Evolutionary conservation across 2,888 invertebrate genomes (phyloP), one percentile per base, ranked within the genome.

Genomic region (Sarcophaga subvicina): DNA sequence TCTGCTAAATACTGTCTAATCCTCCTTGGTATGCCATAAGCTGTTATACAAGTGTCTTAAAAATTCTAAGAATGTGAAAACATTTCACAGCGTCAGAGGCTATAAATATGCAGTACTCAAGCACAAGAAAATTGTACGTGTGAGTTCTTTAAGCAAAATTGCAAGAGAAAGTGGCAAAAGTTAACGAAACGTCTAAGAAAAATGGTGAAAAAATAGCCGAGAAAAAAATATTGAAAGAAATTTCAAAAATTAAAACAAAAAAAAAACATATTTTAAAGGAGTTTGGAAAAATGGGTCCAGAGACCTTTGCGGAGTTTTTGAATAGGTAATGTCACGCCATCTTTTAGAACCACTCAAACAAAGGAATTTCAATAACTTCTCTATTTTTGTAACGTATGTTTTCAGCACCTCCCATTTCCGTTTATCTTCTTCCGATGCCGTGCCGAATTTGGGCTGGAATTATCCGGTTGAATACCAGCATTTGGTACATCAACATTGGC

Each of bases 401-500:
- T 62, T 59, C 47, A 88, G 88, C 4, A 84, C 87, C 11, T 27
- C 73, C 3, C 20, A 70, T 12, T 64, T 37, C 37, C 37, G 66
- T 17, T 45, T 17, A 11, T 70, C 70, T 25, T 66, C 80, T 0
- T 12, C 69, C 3, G 60, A n/a, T 20, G 59, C 25, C 0, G 22
- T 25, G 8, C 86, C 88, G 11, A 76, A 95, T 92, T 93, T 96
- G 77, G 96, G 96, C 86, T 96, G 96, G 95, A 96, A 96, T 92
- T 95, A 96, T 83, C 96, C 96, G 0, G 94, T 95, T 22, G 96
- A 96, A 85, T 94, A 94, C 80, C 94, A 95, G 86, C 95, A 95
- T 81, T 90, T 96, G 86, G 95, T 96, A 1, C 96, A 96, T 91
- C 95, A 95, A 0, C 96, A 96, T 91, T 96, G 96, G 96, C 94